A percentile compares a stretch with the other conserved stretches of the same genome.
Evolutionary conservation across 2,113 vertebrate species (phyloP).

Genomic region (Kobus ellipsiprymnus): DNA sequence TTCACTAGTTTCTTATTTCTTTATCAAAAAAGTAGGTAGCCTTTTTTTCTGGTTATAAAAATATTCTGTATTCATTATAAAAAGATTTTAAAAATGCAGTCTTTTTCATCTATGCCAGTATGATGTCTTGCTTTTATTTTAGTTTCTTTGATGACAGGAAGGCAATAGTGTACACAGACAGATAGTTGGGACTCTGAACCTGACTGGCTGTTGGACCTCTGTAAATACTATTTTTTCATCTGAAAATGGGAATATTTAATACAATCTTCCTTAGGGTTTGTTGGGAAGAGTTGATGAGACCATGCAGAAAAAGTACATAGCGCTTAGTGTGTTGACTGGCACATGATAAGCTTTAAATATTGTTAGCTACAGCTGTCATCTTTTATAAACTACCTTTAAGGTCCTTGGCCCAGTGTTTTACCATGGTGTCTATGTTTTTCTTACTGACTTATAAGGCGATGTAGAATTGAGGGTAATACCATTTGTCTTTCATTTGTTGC

Average conservation of each 20-base stretch:
- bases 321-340: neutral
- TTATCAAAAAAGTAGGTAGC: neutral
- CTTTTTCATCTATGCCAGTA: neutral
- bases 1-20: conserved; percentile 24
- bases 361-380: neutral
- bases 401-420: neutral
- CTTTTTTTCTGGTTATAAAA: neutral
- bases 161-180: neutral
- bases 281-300: neutral
- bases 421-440: neutral
- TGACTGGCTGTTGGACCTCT: neutral
- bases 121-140: neutral
- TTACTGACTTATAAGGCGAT: neutral
- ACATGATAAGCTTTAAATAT: neutral
- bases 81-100: neutral
- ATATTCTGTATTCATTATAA: neutral
- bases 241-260: neutral
- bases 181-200: neutral
- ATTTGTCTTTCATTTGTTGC: neutral
- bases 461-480: neutral
- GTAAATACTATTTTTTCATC: neutral
- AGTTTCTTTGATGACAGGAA: neutral
- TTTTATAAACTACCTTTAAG: neutral
- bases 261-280: neutral
- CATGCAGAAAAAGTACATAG: neutral